These are phyloP conservation scores for Serrognathus titanus DNA, from an alignment of 2,888 invertebrate genomes.

Conservation along the genomic window DNA sequence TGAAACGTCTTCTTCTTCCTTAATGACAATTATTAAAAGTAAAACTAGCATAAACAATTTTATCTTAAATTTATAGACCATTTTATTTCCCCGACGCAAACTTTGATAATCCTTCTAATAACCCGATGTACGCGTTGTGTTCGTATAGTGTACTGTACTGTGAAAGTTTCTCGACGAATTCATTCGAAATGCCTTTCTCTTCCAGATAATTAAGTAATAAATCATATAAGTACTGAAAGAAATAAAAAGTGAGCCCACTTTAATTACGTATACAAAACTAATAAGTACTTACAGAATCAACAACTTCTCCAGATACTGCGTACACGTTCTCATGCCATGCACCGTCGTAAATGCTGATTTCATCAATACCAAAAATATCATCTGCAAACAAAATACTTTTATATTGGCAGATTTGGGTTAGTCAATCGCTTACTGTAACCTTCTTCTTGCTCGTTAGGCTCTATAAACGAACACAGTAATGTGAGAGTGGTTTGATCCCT, in stretches of 20 bases:
- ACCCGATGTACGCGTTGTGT: slow-evolving; percentile 84
- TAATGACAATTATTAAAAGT: no score
- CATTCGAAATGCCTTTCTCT: slow-evolving; percentile 92
- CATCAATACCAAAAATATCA: slow-evolving; percentile 91
- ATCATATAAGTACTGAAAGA: slow-evolving; percentile 85
- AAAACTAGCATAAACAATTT: no score
- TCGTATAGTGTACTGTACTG: slow-evolving; percentile 90
- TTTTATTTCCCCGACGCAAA: slow-evolving; percentile 66
- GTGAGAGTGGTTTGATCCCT: slow-evolving; percentile 75
- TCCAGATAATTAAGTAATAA: slow-evolving; percentile 91
- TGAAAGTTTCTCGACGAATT: slow-evolving; percentile 85
- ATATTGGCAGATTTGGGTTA: neutral
- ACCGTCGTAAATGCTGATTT: slow-evolving; percentile 84
- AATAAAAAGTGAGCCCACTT: slow-evolving; percentile 1
- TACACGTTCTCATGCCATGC: slow-evolving; percentile 85
- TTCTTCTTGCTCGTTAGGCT: slow-evolving; percentile 61
- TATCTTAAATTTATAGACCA: neutral
- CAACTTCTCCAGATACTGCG: slow-evolving; percentile 88
- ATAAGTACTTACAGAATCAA: slow-evolving; percentile 80
- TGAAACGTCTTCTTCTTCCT: no score
- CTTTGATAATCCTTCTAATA: slow-evolving; percentile 82
- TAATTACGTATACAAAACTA: neutral
- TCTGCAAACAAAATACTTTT: slow-evolving; percentile 54
- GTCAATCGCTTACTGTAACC: slow-evolving; percentile 62
- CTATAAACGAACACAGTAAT: slow-evolving; percentile 80